Base-by-base conservation (phyloP, 2,113 vertebrate genomes). In the Tachuris rubrigastra region DNA sequence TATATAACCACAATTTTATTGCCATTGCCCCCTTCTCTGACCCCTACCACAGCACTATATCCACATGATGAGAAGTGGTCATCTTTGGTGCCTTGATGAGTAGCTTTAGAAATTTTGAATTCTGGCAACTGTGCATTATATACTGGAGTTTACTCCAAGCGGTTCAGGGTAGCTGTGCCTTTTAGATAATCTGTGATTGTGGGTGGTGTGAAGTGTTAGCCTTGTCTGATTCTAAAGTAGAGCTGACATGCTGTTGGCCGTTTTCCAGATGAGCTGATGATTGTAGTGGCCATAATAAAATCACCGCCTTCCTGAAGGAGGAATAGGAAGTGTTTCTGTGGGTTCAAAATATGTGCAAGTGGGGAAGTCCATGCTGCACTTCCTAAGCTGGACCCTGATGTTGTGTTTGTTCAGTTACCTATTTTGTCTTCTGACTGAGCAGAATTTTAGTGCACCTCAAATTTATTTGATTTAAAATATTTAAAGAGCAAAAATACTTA, bases 51-150 rank as follows among this genome's bases (percentile, higher is more conserved):
- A 62, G 15, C 19, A 67, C 10, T 2, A 1, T 58, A 14, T 42
- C 35, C 44, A 19, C 4, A 0, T 55, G 63, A 27, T 66, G 24
- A 59, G 27, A 67, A 56, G 9, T 44, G 0, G 0, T 69, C 11
- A 50, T 66, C 7, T 59, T 59, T 71, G 8, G 35, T 75, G 15
- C 35, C 13, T 66, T 49, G 37, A 10, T 53, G 17, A 0, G 0
- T 21, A 69, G 23, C 14, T 24, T 69, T 62, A 53, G 27, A 60
- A 90, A 41, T 31, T 25, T 2, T 42, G 17, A 52, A 37, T 80
- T 81, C 30, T 78, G 80, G 7, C 19, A 42, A 1, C 24, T 50
- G 30, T 50, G 17, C 9, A 2, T 47, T 59, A 7, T 0, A 0
- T 55, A 2, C 27, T 21, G 39, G 27, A 17, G 15, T 4, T 44